phyloP scores from a whole-genome alignment of 2,888 invertebrate genomes.

The Hoplodrina blanda region DNA sequence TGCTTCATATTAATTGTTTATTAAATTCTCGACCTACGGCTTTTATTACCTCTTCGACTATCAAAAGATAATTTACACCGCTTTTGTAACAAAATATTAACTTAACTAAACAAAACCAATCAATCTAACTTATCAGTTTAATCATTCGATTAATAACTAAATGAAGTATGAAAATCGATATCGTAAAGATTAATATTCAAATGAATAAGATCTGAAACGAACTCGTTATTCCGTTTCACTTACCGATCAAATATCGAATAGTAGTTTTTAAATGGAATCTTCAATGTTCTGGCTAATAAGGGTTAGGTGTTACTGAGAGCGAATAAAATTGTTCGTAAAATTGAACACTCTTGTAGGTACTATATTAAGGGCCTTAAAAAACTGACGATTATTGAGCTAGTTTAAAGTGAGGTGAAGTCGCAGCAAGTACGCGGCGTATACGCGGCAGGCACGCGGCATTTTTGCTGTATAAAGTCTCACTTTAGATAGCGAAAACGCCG shows the following conservation, averaged over 20 bases:
- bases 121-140: conserved; percentile 27
- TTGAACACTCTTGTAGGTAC: background rate
- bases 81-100: conserved; percentile 4
- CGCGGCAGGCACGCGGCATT: too few relatives aligned
- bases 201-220: conserved; percentile 18
- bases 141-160: conserved; percentile 24
- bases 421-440: too few relatives aligned
- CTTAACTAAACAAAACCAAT: conserved; percentile 24
- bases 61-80: background rate
- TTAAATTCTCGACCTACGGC: too few relatives aligned
- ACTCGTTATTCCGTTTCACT: conserved; percentile 37
- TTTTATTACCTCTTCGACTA: background rate
- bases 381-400: too few relatives aligned
- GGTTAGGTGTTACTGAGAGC: background rate
- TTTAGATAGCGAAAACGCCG: too few relatives aligned
- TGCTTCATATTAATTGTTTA: too few relatives aligned
- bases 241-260: conserved; percentile 47
- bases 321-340: background rate
- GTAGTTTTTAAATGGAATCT: conserved; percentile 53
- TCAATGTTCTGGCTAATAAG: conserved; percentile 33
- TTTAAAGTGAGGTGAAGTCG: too few relatives aligned
- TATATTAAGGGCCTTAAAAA: too few relatives aligned
- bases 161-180: conserved; percentile 19
- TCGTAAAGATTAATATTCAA: conserved; percentile 18
- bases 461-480: too few relatives aligned